Evolutionary conservation across 1,140 invertebrate species (phyloP), one percentile per base, ranked within the genome.

Genomic region (Meloidogyne chitwoodi): DNA sequence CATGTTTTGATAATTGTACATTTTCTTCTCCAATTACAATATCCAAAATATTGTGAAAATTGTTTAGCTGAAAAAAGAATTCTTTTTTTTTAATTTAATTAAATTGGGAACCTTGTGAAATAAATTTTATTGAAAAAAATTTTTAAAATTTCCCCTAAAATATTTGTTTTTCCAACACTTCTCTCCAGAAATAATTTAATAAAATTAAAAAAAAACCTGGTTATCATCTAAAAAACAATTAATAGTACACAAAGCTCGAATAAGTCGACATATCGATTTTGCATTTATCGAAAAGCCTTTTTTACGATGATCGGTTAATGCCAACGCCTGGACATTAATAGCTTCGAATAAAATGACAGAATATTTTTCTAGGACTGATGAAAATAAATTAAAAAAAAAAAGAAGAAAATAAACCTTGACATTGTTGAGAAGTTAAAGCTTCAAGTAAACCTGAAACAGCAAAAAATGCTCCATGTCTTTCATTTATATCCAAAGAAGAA

Each of bases 21-120:
- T 61, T 38, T 29, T 78, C 61, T 22, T 78, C 77, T 19, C 67
- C 41, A 6, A 78, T 63, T 31, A 79, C 78, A 34, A 26, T 12
- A 63, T 78, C 77, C 63, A 78, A 38, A 19, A 78, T 69, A 34
- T 78, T 66, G 66, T 78, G 77, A 34, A 63, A 78, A 31, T 79
- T 41, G n/a, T 61, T 63, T 14, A 78, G 56, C 76, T 78, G 61
- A 22, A 19, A 22, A 14, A 48, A 74, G 14, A 16, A 62, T 2
- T 16, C n/a, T 31, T 27, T 64, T 31, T 14, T 12, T 67, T n/a
- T 5, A 22, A 22, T 41, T 41, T 74, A 16, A 38, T n/a, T n/a
- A n/a, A n/a, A n/a, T n/a, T n/a, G n/a, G n/a, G n/a, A n/a, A n/a
- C n/a, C n/a, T n/a, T n/a, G n/a, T n/a, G n/a, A n/a, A n/a, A n/a